Conservation (phyloP, 2,797 vertebrate genomes). For the Macroramphosus scolopax region DNA sequence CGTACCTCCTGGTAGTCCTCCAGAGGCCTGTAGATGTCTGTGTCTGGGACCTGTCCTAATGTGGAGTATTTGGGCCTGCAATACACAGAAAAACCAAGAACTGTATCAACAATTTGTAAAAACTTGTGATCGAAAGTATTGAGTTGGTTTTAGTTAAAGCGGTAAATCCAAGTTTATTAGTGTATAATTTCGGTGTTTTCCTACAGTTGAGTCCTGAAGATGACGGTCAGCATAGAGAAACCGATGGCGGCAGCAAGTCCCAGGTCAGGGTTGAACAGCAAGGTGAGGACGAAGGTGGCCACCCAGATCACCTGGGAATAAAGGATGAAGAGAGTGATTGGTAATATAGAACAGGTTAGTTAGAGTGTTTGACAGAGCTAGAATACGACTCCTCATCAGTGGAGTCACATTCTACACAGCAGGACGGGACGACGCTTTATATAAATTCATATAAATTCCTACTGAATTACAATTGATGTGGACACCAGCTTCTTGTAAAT, state of each 20-base stretch:
- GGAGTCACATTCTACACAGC: too few relatives aligned
- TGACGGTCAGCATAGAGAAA: conserved; percentile 89
- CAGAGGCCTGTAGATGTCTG: conserved; percentile 87
- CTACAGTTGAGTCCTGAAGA: conserved; percentile 93
- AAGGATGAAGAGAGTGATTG: not conserved
- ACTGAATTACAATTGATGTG: too few relatives aligned
- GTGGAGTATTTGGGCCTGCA: conserved; percentile 88
- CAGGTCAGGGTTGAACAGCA: conserved; percentile 87
- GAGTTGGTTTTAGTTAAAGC: too few relatives aligned
- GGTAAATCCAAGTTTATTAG: too few relatives aligned
- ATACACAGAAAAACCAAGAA: conserved; percentile 21
- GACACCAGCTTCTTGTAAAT: too few relatives aligned
- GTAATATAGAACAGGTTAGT: not conserved
- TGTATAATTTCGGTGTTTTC: conserved; percentile 28
- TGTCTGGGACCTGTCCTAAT: conserved; percentile 84
- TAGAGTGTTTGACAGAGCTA: too few relatives aligned
- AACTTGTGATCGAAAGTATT: too few relatives aligned
- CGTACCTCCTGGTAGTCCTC: conserved; percentile 84
- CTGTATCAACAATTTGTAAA: not conserved
- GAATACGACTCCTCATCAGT: too few relatives aligned
- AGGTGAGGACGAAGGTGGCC: conserved; percentile 84
- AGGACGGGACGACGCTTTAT: too few relatives aligned
- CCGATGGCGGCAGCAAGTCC: conserved; percentile 87
- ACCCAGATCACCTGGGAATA: conserved; percentile 87
- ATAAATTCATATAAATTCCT: too few relatives aligned